Base-by-base conservation (phyloP, 2,113 vertebrate species). In the Heptranchias perlo region DNA sequence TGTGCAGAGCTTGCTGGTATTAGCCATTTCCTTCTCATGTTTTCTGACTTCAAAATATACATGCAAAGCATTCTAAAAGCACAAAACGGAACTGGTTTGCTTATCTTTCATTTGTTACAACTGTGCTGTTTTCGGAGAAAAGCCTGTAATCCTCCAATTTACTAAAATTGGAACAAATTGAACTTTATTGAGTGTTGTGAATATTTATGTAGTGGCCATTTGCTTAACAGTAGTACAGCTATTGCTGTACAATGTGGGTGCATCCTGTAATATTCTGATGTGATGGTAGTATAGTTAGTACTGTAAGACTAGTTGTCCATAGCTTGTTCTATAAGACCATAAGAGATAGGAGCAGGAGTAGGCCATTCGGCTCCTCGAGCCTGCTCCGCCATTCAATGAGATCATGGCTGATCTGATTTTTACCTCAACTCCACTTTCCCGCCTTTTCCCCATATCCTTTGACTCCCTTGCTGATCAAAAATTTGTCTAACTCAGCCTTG, bases 21-120 rank as follows among this genome's bases (percentile, higher is more conserved):
- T 94, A 94, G 62, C 92, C 39, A 94, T 67, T 94, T 94, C 92
- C 62, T 94, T 91, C 87, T 54, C 84, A 13, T 89, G 87, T 61
- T 91, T 84, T 91, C 87, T 58, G 61, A 91, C 92, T 65, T 94
- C 62, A 94, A 94, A 67, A 21, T 65, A 44, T 67, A 44, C n/a
- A 28, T 47, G 58, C 61, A 94, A 65, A 65, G 62, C 62, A 67
- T 67, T 94, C 92, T 64, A 44, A 94, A 93, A 62, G 39, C 86
- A 61, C 58, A 65, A 28, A 47, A 94, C 39, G 62, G 61, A 94
- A 94, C 62, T 94, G 62, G 92, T 65, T 94, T 65, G 62, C 62
- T 94, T 94, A 94, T 94, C 92, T 87, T 47, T 65, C 31, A 65
- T 39, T 65, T 94, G 58, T 44, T 64, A 64, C 49, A 64, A 54